These are phyloP conservation scores for Apamea epomidion DNA, from an alignment of 2,888 invertebrate species.

Conservation along the genomic window DNA sequence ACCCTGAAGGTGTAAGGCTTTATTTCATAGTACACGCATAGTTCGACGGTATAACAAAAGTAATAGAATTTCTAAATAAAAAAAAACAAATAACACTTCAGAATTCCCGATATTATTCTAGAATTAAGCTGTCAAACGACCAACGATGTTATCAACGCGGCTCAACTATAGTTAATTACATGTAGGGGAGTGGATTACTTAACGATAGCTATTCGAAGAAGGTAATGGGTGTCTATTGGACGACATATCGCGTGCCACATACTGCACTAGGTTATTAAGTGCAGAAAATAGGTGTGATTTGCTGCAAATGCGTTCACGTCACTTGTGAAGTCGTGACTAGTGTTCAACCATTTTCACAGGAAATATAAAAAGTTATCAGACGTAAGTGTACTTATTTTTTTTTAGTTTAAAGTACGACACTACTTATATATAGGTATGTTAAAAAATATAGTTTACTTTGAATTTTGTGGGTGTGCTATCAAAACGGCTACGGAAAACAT, in stretches of 20 bases:
- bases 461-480: background rate
- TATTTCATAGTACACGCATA: background rate
- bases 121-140: constrained; percentile 39
- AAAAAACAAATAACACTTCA: constrained; percentile 7
- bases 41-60: background rate
- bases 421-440: background rate
- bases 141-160: constrained; percentile 42
- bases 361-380: background rate
- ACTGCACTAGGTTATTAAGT: background rate
- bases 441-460: background rate
- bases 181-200: constrained; percentile 33
- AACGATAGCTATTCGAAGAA: constrained; percentile 27
- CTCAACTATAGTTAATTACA: constrained; percentile 41
- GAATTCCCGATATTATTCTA: constrained; percentile 9
- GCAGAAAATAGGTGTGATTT: constrained; percentile 46
- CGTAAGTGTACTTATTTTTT: background rate
- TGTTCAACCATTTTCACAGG: background rate
- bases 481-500: background rate
- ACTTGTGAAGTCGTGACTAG: background rate
- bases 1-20: background rate
- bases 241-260: constrained; percentile 39
- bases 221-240: constrained; percentile 28
- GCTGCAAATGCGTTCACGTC: constrained; percentile 5
- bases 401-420: background rate
- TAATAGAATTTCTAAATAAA: background rate